These are phyloP conservation scores for Centruroides vittatus DNA, from an alignment of 1,140 invertebrate genomes.

Conservation along the genomic window DNA sequence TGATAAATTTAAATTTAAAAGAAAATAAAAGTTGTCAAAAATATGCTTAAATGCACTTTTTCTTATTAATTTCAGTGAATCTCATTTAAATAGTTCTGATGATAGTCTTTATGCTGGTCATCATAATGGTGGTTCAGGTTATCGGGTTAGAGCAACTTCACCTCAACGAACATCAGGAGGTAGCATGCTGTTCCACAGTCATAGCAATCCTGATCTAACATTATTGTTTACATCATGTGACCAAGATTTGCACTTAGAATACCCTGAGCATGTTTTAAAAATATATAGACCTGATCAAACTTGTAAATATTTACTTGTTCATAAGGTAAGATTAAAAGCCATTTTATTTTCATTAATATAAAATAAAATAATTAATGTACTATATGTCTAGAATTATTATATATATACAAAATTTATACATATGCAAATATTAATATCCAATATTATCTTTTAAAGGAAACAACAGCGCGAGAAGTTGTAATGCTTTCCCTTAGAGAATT, in stretches of 20 bases:
- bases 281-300: constrained; percentile 72
- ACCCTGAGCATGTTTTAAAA: constrained; percentile 94
- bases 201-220: constrained; percentile 74
- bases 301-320: constrained; percentile 91
- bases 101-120: constrained; percentile 17
- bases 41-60: too few relatives aligned
- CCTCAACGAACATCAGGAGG: constrained; percentile 6
- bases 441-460: constrained; percentile 43
- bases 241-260: constrained; percentile 25
- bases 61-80: constrained; percentile 12
- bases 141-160: too few relatives aligned
- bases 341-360: neutral
- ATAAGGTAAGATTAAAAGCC: constrained; percentile 42
- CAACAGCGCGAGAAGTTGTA: constrained; percentile 93
- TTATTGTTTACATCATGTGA: constrained; percentile 33
- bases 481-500: constrained; percentile 95
- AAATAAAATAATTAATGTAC: neutral
- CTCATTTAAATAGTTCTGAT: constrained; percentile 18
- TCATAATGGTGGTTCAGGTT: constrained; percentile 12
- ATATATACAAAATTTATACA: too few relatives aligned
- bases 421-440: neutral
- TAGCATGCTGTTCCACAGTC: constrained; percentile 36
- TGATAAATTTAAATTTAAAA: too few relatives aligned
- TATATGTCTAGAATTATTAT: too few relatives aligned
- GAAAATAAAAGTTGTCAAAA: too few relatives aligned